Evolutionary conservation across 2,113 vertebrate genomes (phyloP).

Genomic region (Lanius collurio): DNA sequence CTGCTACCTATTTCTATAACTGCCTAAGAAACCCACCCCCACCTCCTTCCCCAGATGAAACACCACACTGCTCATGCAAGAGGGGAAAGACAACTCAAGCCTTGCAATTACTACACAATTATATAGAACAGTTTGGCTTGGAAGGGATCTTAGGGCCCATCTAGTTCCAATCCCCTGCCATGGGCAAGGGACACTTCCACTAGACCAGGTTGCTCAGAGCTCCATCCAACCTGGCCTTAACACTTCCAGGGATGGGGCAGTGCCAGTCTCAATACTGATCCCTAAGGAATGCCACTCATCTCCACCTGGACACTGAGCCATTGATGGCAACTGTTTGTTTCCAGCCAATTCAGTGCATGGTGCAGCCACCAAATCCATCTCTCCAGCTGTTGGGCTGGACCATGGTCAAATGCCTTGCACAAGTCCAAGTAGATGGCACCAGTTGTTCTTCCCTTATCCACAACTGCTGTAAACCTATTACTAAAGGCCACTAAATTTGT

Average conservation of each 20-base stretch:
- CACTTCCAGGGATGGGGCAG: not conserved
- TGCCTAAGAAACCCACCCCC: not conserved
- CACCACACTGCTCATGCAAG: not conserved
- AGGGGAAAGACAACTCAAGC: not conserved
- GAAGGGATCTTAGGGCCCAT: not conserved
- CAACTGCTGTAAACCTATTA: not conserved
- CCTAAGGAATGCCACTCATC: not conserved
- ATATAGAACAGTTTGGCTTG: not conserved
- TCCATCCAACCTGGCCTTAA: not conserved
- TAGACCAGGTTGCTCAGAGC: not conserved
- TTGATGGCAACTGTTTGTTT: not conserved
- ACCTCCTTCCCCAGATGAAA: not conserved
- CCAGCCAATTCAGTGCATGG: not conserved
- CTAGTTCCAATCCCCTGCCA: not conserved
- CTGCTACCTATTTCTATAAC: not conserved
- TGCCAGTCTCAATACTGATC: rapidly evolving
- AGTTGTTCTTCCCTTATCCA: not conserved
- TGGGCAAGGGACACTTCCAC: not conserved
- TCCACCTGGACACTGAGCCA: not conserved
- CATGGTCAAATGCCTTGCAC: not conserved
- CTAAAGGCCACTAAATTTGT: not conserved
- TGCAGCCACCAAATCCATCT: not conserved
- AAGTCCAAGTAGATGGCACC: not conserved
- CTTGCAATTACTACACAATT: not conserved
- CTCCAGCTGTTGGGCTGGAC: not conserved